Conservation (phyloP, 2,888 invertebrate genomes). For the Tachystola acroxantha region DNA sequence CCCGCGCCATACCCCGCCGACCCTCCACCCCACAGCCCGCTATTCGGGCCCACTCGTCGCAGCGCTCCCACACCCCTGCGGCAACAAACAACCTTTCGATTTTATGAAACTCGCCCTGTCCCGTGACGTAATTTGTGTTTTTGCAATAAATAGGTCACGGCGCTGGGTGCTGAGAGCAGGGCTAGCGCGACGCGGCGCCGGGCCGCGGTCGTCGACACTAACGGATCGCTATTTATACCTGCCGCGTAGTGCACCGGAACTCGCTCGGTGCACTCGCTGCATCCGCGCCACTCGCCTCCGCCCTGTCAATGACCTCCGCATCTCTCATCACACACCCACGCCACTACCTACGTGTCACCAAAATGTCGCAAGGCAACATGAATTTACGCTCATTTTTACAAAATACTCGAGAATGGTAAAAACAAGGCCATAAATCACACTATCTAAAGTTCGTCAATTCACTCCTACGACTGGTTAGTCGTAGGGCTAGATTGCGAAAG, state of each 20-base stretch:
- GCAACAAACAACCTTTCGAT: constrained; percentile 29
- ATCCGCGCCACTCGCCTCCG: constrained; percentile 60
- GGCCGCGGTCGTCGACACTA: constrained; percentile 75
- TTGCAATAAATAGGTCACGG: constrained; percentile 53
- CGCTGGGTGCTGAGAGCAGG: constrained; percentile 32
- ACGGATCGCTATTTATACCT: constrained; percentile 78
- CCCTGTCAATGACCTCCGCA: constrained; percentile 70
- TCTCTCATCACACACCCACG: constrained; percentile 21
- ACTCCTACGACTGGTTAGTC: constrained; percentile 32
- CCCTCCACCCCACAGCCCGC: constrained; percentile 9
- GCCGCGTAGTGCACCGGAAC: constrained; percentile 75
- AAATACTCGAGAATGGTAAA: not conserved
- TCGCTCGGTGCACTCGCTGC: constrained; percentile 72
- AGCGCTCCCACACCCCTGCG: constrained; percentile 33
- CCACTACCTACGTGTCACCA: constrained; percentile 9
- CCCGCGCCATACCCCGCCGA: constrained; percentile 31
- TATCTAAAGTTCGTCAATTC: constrained; percentile 22
- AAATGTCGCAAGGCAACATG: constrained; percentile 5
- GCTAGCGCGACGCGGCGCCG: constrained; percentile 41
- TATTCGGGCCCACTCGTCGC: constrained; percentile 31
- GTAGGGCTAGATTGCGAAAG: constrained; percentile 60
- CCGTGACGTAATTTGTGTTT: constrained; percentile 36
- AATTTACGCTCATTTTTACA: not conserved
- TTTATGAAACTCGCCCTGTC: constrained; percentile 20
- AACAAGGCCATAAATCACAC: constrained; percentile 9